Base-by-base conservation (phyloP, 2,113 vertebrate genomes). In the Cyphomyrus plagiostoma region DNA sequence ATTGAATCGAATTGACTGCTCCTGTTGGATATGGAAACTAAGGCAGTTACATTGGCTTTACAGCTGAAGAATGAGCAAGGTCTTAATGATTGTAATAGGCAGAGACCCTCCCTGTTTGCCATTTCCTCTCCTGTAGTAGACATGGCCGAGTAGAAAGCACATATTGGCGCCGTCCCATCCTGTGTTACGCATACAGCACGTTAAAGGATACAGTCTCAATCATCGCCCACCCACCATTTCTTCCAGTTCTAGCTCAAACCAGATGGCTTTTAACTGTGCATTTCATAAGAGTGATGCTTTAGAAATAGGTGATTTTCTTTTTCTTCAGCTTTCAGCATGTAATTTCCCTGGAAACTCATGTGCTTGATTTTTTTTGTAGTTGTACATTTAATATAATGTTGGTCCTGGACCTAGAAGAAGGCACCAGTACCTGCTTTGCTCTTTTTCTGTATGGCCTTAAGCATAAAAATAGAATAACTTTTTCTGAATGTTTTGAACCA, bases 111-210 rank as follows among this genome's bases (percentile, higher is more conserved):
- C 94, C 90, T 91, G 77, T 91, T 87, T 90, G 91, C 91, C 92
- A 92, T 94, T 97, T 97, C 95, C 95, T 96, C 90, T 92, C 91
- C 93, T 93, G 94, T 95, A 93, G 92, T 92, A 92, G 90, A 89
- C 92, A 48, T 86, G 91, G 91, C 90, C 92, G 95, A 95, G 95
- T 95, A 92, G 86, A 94, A 93, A 92, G 89, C 91, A 77, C 89
- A 89, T 91, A 90, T 92, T 92, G 95, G 95, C 92, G 94, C 94
- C 95, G 93, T 94, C 95, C 94, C 94, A 95, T 94, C 94, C 94
- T 89, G 80, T 91, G 90, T 92, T 92, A 93, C 93, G 53, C 4
- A 17, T 92, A 88, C 58, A 90, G 49, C 88, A 17, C 46, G 85
- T 46, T 21, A 86, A 88, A 90, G 94, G 92, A 93, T 92, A 92